phyloP scores from a whole-genome alignment of 2,888 invertebrate species.

The Lysandra bellargus region DNA sequence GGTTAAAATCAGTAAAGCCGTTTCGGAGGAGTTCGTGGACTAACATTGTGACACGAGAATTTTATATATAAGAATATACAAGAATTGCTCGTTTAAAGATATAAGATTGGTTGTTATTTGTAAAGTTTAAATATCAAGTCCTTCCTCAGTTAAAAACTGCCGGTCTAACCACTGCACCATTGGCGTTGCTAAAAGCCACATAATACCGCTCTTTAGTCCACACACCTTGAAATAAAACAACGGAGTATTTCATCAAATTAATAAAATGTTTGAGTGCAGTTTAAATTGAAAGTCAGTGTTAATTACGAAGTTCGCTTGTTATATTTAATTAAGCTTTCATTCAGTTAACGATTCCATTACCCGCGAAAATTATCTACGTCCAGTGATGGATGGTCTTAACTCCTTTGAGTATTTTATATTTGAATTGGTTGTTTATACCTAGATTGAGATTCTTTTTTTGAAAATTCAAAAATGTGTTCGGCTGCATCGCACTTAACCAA shows the following conservation, averaged over 20 bases:
- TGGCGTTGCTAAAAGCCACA: neutral
- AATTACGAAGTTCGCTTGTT: constrained; percentile 23
- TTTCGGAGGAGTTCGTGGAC: too few species aligned
- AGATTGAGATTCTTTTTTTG: too few species aligned
- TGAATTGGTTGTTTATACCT: neutral
- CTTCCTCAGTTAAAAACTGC: too few species aligned
- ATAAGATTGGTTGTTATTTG: too few species aligned
- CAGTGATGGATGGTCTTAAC: neutral
- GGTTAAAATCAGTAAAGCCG: too few species aligned
- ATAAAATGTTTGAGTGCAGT: constrained; percentile 25
- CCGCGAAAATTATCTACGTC: constrained; percentile 16
- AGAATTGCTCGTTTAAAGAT: too few species aligned
- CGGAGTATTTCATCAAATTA: constrained; percentile 18
- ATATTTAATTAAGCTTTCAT: constrained; percentile 23
- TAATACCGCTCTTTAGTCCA: neutral
- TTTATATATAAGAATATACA: too few species aligned
- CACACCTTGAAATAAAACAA: neutral
- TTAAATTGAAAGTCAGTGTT: constrained; percentile 27
- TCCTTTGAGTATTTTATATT: neutral
- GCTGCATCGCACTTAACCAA: too few species aligned
- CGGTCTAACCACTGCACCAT: neutral
- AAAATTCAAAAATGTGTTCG: too few species aligned
- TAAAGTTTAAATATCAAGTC: too few species aligned
- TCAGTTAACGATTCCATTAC: neutral
- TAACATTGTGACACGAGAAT: too few species aligned